Percentiles rank a stretch among this genome's conserved stretches.
Conservation (phyloP, 30 jellyfish, hydroid and myxozoan species). For the Pelagia noctiluca region DNA sequence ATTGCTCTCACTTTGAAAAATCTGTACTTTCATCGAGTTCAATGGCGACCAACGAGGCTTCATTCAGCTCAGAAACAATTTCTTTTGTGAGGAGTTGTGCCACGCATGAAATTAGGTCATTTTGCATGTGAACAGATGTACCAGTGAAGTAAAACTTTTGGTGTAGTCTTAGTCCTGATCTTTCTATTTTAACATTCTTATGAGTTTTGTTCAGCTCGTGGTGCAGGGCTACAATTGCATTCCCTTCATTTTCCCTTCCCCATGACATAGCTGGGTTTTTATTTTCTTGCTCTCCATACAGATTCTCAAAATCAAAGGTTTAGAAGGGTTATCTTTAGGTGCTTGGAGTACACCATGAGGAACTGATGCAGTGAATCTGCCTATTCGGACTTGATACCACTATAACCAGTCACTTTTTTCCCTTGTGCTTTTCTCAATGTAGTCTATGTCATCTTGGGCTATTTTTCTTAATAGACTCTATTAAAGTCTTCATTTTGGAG, state of each 20-base stretch:
- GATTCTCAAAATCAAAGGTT: constrained; percentile 8
- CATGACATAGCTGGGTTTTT: constrained; percentile 9
- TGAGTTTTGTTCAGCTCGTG: neutral
- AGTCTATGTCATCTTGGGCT: too few species aligned
- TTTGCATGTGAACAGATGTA: too few species aligned
- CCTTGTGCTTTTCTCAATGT: neutral
- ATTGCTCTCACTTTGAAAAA: too few species aligned
- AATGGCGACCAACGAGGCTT: too few species aligned
- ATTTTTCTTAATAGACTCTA: too few species aligned
- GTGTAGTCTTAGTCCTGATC: constrained; percentile 18
- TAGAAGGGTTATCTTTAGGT: constrained; percentile 13
- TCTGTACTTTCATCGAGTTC: too few species aligned
- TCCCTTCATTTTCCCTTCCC: constrained; percentile 25
- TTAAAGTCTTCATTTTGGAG: neutral
- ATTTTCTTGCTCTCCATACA: neutral
- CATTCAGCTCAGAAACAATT: too few species aligned
- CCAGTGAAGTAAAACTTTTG: constrained; percentile 18
- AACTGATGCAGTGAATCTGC: constrained; percentile 32
- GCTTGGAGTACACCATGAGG: constrained; percentile 33
- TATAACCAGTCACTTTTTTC: constrained; percentile 15
- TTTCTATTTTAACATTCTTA: neutral
- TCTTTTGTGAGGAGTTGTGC: too few species aligned
- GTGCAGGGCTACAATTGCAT: neutral
- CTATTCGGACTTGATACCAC: constrained; percentile 17
- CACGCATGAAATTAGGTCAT: too few species aligned